Evolutionary conservation across 2,113 vertebrate species (phyloP).

Genomic region (Ceratotherium simum): DNA sequence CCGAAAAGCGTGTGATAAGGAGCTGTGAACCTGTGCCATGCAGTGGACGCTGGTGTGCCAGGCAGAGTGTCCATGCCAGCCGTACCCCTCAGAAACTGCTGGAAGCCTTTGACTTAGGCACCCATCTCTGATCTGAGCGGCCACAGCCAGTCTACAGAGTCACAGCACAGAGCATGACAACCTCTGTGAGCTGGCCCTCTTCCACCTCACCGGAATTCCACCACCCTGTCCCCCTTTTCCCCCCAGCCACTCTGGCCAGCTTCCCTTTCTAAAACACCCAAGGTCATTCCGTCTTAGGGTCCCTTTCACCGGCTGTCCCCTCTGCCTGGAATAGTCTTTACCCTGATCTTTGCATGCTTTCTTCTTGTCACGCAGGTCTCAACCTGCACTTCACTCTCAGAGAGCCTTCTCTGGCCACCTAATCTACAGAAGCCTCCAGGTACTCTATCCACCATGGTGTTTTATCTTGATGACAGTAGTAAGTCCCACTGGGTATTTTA

Average conservation of each 20-base stretch:
- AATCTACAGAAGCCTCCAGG: background rate
- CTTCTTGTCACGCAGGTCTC: background rate
- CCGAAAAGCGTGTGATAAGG: background rate
- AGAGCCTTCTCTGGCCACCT: background rate
- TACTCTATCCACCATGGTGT: background rate
- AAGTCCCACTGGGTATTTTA: background rate
- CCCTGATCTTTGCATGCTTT: background rate
- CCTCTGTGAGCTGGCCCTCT: too few relatives aligned
- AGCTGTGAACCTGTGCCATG: background rate
- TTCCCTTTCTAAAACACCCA: background rate
- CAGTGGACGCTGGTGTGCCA: accelerated
- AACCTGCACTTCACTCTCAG: background rate
- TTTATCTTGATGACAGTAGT: background rate
- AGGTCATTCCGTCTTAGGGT: too few relatives aligned
- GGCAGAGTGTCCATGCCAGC: background rate
- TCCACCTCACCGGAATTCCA: background rate
- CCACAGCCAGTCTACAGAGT: background rate
- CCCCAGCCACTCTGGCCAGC: background rate
- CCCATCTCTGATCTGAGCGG: background rate
- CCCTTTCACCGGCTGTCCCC: background rate
- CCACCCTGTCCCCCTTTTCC: too few relatives aligned
- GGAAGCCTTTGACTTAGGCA: background rate
- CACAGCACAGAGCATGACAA: background rate
- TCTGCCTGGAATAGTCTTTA: background rate
- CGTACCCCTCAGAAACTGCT: too few relatives aligned